Evolutionary conservation across 2,797 vertebrate genomes (phyloP), one percentile per base, ranked within the genome.

Genomic region (Eulemur rubriventer): DNA sequence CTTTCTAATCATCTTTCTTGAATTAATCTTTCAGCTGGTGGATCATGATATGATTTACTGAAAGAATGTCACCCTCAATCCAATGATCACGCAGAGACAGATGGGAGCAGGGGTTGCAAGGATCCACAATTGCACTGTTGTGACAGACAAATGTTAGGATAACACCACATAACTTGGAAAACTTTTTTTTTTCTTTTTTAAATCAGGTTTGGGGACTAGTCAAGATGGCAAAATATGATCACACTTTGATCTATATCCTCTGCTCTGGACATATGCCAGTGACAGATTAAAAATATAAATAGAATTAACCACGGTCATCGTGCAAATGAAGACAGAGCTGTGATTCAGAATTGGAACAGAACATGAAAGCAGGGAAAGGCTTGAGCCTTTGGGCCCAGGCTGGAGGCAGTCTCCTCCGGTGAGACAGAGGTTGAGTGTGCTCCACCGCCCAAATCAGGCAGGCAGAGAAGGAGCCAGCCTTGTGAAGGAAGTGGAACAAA

Each of bases 21-120:
- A 98, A 99, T 98, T 98, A 98, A 98, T 98, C 97, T 98, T 97
- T 97, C 92, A 95, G 96, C 94, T 98, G 97, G 72, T 95, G 85
- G 95, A 95, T 97, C 11, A 4, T 80, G 97, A 98, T 97, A 97
- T 33, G 85, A 98, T 98, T 98, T 81, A 92, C 86, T 57, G 78
- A 55, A 91, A 98, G 88, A 98, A 98, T 95, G 93, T 96, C 97
- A 57, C 0, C 46, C 82, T 75, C 41, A 89, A 96, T 97, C 98
- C 88, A 0, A 1, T 70, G 83, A 97, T 94, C 86, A 63, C 0
- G 0, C 28, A 94, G 95, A 96, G 95, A 95, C 98, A 98, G 92
- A 92, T 76, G 84, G 90, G 46, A 95, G 55, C 97, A 96, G 97
- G 80, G 81, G 61, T 41, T 48, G 84, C 70, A 96, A 97, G 93